Evolutionary conservation across 1,140 invertebrate species (phyloP).

Genomic region (Adoxophyes honmai): DNA sequence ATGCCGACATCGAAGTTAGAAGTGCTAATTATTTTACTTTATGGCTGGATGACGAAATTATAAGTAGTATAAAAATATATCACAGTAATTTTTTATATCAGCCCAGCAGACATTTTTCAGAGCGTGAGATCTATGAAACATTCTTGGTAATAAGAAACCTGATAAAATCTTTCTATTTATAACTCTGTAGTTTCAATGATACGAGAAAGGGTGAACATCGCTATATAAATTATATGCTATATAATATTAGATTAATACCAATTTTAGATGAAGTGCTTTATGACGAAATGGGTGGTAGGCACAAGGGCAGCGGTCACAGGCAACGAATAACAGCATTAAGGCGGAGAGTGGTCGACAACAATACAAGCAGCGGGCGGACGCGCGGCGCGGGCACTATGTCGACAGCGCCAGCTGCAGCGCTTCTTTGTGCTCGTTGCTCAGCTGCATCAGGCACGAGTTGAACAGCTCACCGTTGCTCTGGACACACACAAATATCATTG

Average conservation of each 20-base stretch:
- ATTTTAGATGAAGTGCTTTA: conserved; percentile 1
- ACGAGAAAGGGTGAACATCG: background rate
- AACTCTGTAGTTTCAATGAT: background rate
- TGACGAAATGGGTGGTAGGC: conserved; percentile 27
- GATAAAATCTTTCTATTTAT: background rate
- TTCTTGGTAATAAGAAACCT: conserved; percentile 24
- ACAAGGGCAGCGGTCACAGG: conserved; percentile 39
- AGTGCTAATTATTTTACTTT: conserved; percentile 35
- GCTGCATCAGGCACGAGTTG: conserved; percentile 86
- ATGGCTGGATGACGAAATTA: conserved; percentile 41
- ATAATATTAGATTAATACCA: background rate
- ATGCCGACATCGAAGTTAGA: conserved; percentile 46
- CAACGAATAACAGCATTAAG: conserved; percentile 31
- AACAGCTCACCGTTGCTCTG: conserved; percentile 87
- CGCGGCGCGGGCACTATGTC: conserved; percentile 40
- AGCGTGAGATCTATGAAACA: conserved; percentile 56
- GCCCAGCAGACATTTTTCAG: conserved; percentile 49
- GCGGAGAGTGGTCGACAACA: conserved; percentile 22
- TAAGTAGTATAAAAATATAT: conserved; percentile 72
- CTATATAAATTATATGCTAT: background rate
- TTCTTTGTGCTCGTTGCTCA: conserved; percentile 88
- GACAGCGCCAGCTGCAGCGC: conserved; percentile 84
- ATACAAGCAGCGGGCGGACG: conserved; percentile 16
- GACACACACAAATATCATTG: conserved; percentile 35
- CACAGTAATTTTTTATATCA: conserved; percentile 67